Percentiles rank a stretch among this genome's conserved stretches.
phyloP scores from a whole-genome alignment of 1,140 invertebrate genomes.

The Drosophila arawakana region DNA sequence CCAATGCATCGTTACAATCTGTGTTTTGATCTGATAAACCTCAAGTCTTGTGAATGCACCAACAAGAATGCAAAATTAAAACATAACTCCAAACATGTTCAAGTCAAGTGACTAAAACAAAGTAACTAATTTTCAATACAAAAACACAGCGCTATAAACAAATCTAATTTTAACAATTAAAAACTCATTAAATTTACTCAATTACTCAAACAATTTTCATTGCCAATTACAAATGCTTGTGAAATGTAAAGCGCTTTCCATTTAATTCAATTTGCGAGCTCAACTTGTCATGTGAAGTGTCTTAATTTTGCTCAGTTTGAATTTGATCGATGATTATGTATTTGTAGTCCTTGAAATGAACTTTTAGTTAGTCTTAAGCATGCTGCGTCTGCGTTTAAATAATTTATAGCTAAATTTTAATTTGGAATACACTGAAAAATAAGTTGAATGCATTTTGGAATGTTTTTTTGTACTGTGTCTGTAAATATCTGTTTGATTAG shows the following conservation, averaged over 20 bases:
- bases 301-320: slow-evolving; percentile 68
- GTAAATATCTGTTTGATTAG: slow-evolving; percentile 15
- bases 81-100: slow-evolving; percentile 69
- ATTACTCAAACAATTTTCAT: neutral
- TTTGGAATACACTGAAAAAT: slow-evolving; percentile 7
- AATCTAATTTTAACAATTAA: slow-evolving; percentile 10
- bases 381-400: slow-evolving; percentile 52
- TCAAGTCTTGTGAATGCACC: slow-evolving; percentile 60
- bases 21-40: slow-evolving; percentile 17
- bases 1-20: slow-evolving; percentile 46
- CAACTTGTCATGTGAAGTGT: slow-evolving; percentile 60
- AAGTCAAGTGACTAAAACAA: slow-evolving; percentile 31
- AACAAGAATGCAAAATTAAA: slow-evolving; percentile 72
- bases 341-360: slow-evolving; percentile 37
- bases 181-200: slow-evolving; percentile 1
- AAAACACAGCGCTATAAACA: neutral
- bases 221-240: neutral
- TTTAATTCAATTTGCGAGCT: neutral
- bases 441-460: slow-evolving; percentile 9
- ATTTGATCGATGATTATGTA: slow-evolving; percentile 17
- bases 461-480: slow-evolving; percentile 46
- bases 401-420: slow-evolving; percentile 1
- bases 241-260: slow-evolving; percentile 6
- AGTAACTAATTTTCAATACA: slow-evolving; percentile 39
- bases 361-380: slow-evolving; percentile 65